Evolutionary conservation across 2,888 invertebrate genomes (phyloP), one percentile per base, ranked within the genome.

Genomic region (Callyntrura guangdongensis): DNA sequence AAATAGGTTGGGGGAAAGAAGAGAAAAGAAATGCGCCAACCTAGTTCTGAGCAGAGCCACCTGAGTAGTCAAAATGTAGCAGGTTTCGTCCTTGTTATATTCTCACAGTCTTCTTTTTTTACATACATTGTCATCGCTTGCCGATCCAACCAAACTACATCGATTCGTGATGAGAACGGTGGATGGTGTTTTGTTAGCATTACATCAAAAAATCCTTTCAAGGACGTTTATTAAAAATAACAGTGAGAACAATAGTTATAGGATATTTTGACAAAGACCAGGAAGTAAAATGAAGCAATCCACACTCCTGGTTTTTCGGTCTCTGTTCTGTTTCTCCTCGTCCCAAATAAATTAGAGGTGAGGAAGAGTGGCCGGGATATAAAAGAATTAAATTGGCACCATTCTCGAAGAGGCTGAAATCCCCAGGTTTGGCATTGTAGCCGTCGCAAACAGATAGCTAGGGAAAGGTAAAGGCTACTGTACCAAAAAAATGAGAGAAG

Each of bases 161-260:
- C n/a, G n/a, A n/a, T n/a, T n/a, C n/a, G n/a, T n/a, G n/a, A n/a
- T n/a, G n/a, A n/a, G n/a, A n/a, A n/a, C n/a, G n/a, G n/a, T n/a
- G n/a, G n/a, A n/a, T n/a, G n/a, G n/a, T n/a, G n/a, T n/a, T n/a
- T n/a, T 64, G 25, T 25, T 2, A 25, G 64, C 1, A 8, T 64
- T 64, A 22, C 2, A 11, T 25, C 0, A 2, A 49, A 69, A 67
- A 67, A 67, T 22, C 47, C n/a, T 53, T 22, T 53, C 84, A 84
- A 84, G 69, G 69, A 69, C 84, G 53, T 47, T 69, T 69, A 53
- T 69, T 67, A 67, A 74, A 74, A 74, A 22, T 74, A 49, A 74
- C 45, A 45, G 45, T 72, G 36, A 36, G 17, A 45, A 72, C 45
- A 72, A 45, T 45, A 25, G 36, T 36, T 27, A 67, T 67, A 14